These are phyloP conservation scores for Tipula lateralis DNA, from an alignment of 2,888 invertebrate genomes.

Conservation along the genomic window DNA sequence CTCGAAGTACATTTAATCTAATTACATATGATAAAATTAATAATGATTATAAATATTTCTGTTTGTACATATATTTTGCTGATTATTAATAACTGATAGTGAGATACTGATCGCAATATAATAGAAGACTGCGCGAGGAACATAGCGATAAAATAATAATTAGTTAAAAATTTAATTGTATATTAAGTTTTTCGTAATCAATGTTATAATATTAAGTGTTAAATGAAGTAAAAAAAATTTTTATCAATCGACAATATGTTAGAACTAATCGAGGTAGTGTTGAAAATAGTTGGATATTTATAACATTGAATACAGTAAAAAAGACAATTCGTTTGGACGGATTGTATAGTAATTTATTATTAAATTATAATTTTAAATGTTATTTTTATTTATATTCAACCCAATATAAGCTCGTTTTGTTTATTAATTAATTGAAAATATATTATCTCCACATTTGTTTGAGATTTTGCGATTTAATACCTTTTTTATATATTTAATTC, in stretches of 20 bases:
- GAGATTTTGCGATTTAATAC: background rate
- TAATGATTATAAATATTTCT: background rate
- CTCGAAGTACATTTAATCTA: background rate
- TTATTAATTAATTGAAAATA: background rate
- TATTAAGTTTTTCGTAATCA: background rate
- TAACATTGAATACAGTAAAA: background rate
- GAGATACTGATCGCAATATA: background rate
- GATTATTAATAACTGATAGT: background rate
- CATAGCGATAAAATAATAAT: background rate
- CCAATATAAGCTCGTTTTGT: background rate
- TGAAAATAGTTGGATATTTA: background rate
- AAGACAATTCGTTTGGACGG: slow-evolving; percentile 1
- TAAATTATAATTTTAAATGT: background rate
- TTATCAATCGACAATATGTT: background rate
- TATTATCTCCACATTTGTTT: background rate
- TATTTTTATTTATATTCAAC: background rate
- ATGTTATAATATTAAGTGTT: background rate
- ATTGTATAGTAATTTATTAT: background rate
- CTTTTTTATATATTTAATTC: background rate
- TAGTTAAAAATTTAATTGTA: background rate
- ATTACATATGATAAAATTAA: background rate
- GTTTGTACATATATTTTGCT: background rate
- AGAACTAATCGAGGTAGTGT: background rate
- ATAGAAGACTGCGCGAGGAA: background rate
- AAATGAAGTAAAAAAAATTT: background rate